Conservation (phyloP, 2,888 invertebrate species). For the Adineta ricciae region DNA sequence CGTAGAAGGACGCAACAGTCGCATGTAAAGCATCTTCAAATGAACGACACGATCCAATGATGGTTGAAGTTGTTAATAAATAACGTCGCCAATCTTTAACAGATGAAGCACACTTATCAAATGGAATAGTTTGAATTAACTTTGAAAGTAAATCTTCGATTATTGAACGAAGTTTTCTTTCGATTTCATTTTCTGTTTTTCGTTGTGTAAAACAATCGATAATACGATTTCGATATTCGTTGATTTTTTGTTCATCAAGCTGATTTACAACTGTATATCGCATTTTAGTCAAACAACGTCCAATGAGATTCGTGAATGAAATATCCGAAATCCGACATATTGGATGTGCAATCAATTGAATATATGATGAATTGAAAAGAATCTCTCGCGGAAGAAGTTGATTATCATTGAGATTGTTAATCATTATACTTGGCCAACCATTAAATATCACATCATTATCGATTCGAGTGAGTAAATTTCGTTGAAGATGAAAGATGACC, state of each 20-base stretch:
- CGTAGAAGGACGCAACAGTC: neutral
- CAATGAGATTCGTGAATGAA: neutral
- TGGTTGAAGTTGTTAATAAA: neutral
- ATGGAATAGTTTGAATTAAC: no score
- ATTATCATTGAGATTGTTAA: neutral
- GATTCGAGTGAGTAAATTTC: neutral
- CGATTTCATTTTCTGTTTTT: no score
- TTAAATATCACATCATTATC: neutral
- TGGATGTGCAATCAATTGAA: neutral
- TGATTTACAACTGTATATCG: neutral
- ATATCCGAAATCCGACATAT: neutral
- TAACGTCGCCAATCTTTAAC: neutral
- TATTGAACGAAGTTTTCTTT: neutral
- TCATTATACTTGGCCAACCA: neutral
- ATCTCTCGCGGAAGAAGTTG: neutral
- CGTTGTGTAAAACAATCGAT: neutral
- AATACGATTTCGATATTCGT: neutral
- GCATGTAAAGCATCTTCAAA: neutral
- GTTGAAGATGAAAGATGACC: neutral
- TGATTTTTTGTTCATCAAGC: neutral
- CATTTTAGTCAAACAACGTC: neutral
- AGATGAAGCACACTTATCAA: neutral
- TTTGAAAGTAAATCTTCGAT: neutral
- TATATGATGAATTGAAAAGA: neutral
- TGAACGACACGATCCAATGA: neutral